A percentile compares a stretch with the other conserved stretches of the same genome.
These are phyloP conservation scores for Bradysia coprophila DNA, from an alignment of 1,140 invertebrate species.

Conservation along the genomic window DNA sequence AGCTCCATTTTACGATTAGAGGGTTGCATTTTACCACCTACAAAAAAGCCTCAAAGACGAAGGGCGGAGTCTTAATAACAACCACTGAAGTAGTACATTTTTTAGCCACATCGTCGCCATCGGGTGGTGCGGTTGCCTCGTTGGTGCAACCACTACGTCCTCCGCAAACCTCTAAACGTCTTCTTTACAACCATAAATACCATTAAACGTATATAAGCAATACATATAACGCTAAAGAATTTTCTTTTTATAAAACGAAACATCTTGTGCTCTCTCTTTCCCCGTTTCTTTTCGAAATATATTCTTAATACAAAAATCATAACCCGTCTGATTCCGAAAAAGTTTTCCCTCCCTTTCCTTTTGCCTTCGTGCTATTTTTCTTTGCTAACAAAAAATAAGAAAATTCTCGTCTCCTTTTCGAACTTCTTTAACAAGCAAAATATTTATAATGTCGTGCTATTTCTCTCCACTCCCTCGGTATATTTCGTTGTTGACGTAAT, in stretches of 20 bases:
- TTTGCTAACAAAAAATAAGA: too few species aligned
- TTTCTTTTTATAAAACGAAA: too few species aligned
- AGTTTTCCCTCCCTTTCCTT: not conserved
- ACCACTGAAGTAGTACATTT: not conserved
- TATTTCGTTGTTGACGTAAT: too few species aligned
- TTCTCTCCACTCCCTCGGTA: too few species aligned
- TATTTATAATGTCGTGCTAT: too few species aligned
- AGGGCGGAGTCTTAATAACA: conserved; percentile 1
- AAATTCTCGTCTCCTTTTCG: too few species aligned
- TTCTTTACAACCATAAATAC: conserved; percentile 1
- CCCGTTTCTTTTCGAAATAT: not conserved
- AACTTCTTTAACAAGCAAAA: too few species aligned
- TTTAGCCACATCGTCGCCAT: conserved; percentile 1
- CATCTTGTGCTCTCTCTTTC: not conserved
- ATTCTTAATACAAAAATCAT: not conserved
- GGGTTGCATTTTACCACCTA: conserved; percentile 1
- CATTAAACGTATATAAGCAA: too few species aligned
- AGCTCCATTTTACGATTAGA: not conserved
- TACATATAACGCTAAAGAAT: not conserved
- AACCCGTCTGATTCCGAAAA: not conserved
- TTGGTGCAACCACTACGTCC: not conserved
- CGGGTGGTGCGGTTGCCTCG: not conserved
- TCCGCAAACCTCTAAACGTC: conserved; percentile 3
- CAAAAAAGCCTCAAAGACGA: conserved; percentile 1
- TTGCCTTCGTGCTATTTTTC: not conserved